Base-by-base conservation (phyloP, 2,113 vertebrate species). In the Gymnocephalus cernua region DNA sequence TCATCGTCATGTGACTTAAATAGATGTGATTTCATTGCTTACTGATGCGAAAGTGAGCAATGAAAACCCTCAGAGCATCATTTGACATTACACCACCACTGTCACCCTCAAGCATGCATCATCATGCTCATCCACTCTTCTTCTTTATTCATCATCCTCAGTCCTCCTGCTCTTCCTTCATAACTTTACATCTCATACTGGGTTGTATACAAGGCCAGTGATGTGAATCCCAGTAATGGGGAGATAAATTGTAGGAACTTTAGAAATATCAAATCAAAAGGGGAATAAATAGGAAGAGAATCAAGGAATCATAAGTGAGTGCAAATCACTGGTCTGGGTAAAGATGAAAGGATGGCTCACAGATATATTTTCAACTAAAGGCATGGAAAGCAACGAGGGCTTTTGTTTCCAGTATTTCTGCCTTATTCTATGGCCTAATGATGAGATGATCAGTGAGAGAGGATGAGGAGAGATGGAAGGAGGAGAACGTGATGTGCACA, bases 61-160 rank as follows among this genome's bases (percentile, higher is more conserved):
- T 66, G 51, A 80, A 76, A 58, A 38, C 44, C 82, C 84, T 89
- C 18, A 67, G 57, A 90, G 86, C 82, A 79, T 82, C 77, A 68
- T 86, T 76, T 89, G 85, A 91, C 92, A 89, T 88, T 87, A 84
- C 76, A 79, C 77, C 82, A 21, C 67, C 56, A 76, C 71, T 79
- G 57, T 79, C 75, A 16, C 69, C 79, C 79, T 77, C 62, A 27
- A 90, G 84, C 88, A 51, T 29, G 32, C 71, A 62, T 41, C 38
- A 10, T 10, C 38, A 11, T 41, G 38, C 76, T 84, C 80, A 64
- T 80, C 25, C 77, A 53, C 59, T 66, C 57, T 54, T 73, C 69
- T 75, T 78, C 66, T 83, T 66, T n/a, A 56, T 63, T 82, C 86
- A 74, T 85, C 79, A 41, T 57, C 81, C 59, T 51, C 32, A n/a